These are phyloP conservation scores for Clitarchus hookeri DNA, from an alignment of 2,888 invertebrate species.

Conservation along the genomic window DNA sequence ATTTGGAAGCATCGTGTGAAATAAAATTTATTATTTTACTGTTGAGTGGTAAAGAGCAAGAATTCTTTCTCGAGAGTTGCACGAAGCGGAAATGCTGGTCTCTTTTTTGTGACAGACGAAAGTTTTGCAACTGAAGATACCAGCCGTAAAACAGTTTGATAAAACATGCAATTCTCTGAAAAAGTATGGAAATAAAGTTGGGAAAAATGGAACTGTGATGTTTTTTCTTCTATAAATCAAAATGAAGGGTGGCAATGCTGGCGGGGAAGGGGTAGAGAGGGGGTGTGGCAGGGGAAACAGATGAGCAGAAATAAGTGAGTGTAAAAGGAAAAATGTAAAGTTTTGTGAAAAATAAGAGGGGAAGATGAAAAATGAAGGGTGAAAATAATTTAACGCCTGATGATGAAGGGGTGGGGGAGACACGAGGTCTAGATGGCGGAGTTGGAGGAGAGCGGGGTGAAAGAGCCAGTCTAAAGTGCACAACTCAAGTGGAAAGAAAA, in stretches of 20 bases:
- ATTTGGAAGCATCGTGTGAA: too few relatives aligned
- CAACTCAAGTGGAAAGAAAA: slow-evolving; percentile 1
- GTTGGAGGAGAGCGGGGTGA: neutral
- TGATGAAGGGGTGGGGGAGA: neutral
- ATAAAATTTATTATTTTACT: neutral
- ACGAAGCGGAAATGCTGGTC: neutral
- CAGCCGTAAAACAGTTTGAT: slow-evolving; percentile 1
- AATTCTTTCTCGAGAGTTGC: neutral
- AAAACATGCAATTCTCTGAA: neutral
- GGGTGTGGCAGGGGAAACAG: neutral
- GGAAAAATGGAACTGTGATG: slow-evolving; percentile 7
- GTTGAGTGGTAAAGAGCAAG: neutral
- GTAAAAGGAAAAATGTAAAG: slow-evolving; percentile 14
- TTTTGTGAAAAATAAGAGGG: slow-evolving; percentile 5
- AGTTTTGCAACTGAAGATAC: slow-evolving; percentile 1
- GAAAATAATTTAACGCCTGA: slow-evolving; percentile 2
- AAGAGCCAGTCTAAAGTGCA: neutral
- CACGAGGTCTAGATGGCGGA: neutral
- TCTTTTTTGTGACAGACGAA: neutral
- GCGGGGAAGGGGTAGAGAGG: neutral
- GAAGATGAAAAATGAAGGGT: slow-evolving; percentile 14
- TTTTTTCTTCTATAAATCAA: slow-evolving; percentile 14
- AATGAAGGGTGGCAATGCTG: neutral
- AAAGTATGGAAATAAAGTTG: slow-evolving; percentile 11
- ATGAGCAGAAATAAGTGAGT: slow-evolving; percentile 14